These are phyloP conservation scores for Tetramorium simillimum DNA, from an alignment of 1,140 invertebrate species.

Conservation along the genomic window DNA sequence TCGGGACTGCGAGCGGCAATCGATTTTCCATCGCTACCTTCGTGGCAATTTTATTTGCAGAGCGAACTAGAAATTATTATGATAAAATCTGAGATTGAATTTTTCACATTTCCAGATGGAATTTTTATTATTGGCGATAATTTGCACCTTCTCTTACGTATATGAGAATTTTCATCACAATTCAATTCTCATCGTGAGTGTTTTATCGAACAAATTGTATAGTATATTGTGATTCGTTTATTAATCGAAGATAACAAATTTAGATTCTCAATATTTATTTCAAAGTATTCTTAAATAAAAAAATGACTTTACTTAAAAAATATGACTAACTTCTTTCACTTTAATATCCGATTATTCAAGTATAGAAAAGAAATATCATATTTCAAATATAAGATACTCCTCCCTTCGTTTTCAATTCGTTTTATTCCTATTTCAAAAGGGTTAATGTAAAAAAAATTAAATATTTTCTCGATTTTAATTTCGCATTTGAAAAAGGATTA, in stretches of 20 bases:
- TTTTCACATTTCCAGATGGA: background rate
- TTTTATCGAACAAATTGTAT: background rate
- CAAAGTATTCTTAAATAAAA: background rate
- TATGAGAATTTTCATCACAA: background rate
- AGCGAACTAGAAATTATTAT: background rate
- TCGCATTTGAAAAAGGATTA: background rate
- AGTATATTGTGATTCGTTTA: background rate
- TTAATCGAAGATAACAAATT: background rate
- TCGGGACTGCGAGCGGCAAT: background rate
- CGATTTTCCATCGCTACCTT: slow-evolving; percentile 29
- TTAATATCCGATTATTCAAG: background rate
- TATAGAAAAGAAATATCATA: background rate
- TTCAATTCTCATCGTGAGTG: background rate
- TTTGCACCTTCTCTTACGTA: background rate
- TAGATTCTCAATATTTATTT: background rate
- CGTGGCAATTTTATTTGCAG: background rate
- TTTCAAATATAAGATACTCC: background rate
- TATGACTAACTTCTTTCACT: background rate
- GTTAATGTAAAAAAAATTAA: background rate
- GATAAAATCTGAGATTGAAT: slow-evolving; percentile 9
- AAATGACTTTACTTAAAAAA: background rate
- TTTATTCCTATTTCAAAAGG: too few relatives aligned
- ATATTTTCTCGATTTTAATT: background rate
- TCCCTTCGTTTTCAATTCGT: background rate
- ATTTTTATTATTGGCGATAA: background rate